phyloP scores from a whole-genome alignment of 2,888 invertebrate genomes.

The Cephus runcator region DNA sequence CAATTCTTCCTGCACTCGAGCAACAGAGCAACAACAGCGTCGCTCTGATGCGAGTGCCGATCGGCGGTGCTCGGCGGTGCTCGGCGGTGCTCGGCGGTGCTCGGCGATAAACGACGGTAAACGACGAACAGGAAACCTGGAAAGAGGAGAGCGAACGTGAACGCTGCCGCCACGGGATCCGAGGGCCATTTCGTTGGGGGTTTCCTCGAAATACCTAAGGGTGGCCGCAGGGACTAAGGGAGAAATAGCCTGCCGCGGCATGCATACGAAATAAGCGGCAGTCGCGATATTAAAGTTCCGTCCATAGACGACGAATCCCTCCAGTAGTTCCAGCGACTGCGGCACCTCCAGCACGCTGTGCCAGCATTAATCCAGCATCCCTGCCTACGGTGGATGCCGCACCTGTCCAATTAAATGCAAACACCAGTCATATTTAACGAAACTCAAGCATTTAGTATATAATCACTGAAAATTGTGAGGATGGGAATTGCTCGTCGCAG shows the following conservation, averaged over 20 bases:
- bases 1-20: constrained; percentile 6
- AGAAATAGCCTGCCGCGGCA: constrained; percentile 33
- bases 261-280: constrained; percentile 50
- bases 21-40: not conserved
- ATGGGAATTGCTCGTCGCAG: no score
- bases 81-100: constrained; percentile 8
- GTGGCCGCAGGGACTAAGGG: constrained; percentile 16
- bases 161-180: not conserved
- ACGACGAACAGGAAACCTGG: constrained; percentile 4
- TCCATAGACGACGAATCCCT: constrained; percentile 35
- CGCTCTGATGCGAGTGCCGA: constrained; percentile 16
- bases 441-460: no score
- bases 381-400: constrained; percentile 2
- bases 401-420: constrained; percentile 20
- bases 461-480: no score
- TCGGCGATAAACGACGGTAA: constrained; percentile 19
- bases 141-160: no score
- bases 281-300: constrained; percentile 47
- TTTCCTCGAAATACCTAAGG: constrained; percentile 24
- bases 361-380: no score
- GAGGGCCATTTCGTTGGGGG: not conserved
- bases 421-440: constrained; percentile 10
- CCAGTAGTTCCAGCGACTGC: constrained; percentile 15
- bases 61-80: constrained; percentile 8
- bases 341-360: no score